A percentile compares a stretch with the other conserved stretches of the same genome.
Evolutionary conservation across 2,888 invertebrate species (phyloP).

Genomic region (Campoletis raptor): DNA sequence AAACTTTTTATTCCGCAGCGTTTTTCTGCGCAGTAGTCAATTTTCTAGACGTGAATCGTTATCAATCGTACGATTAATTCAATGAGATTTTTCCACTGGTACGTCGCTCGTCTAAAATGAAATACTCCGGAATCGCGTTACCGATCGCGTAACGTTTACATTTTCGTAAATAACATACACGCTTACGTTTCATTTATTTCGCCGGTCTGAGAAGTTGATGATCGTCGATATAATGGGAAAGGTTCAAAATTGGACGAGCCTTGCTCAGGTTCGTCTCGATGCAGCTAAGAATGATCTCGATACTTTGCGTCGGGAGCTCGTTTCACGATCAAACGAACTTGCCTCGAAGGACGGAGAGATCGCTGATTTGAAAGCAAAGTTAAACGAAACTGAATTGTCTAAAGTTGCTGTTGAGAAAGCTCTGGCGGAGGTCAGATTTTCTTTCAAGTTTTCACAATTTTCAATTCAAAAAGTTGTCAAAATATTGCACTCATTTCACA

Average conservation of each 20-base stretch:
- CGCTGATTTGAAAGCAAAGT: conserved; percentile 54
- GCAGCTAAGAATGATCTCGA: conserved; percentile 73
- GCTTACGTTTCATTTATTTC: conserved; percentile 24
- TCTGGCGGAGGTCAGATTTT: conserved; percentile 62
- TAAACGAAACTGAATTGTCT: conserved; percentile 62
- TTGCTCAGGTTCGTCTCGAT: conserved; percentile 77
- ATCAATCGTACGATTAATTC: neutral
- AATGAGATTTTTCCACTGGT: conserved; percentile 16
- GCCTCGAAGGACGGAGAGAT: conserved; percentile 68
- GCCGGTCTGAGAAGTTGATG: conserved; percentile 75
- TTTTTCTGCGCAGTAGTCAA: neutral
- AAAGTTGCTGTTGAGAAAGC: conserved; percentile 67
- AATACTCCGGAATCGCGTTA: conserved; percentile 18
- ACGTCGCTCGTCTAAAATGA: conserved; percentile 34
- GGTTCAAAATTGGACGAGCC: conserved; percentile 77
- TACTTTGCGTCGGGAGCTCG: conserved; percentile 74
- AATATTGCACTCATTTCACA: neutral
- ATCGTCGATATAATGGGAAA: conserved; percentile 78
- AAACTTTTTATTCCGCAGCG: neutral
- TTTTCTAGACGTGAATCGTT: neutral
- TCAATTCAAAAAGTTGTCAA: neutral
- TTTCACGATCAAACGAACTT: conserved; percentile 70
- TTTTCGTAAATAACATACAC: neutral
- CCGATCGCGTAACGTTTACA: conserved; percentile 2
- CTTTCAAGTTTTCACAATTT: neutral